Percentiles rank a stretch among this genome's conserved stretches.
phyloP scores from a whole-genome alignment of 2,888 invertebrate species.

The Pyrgus malvae region DNA sequence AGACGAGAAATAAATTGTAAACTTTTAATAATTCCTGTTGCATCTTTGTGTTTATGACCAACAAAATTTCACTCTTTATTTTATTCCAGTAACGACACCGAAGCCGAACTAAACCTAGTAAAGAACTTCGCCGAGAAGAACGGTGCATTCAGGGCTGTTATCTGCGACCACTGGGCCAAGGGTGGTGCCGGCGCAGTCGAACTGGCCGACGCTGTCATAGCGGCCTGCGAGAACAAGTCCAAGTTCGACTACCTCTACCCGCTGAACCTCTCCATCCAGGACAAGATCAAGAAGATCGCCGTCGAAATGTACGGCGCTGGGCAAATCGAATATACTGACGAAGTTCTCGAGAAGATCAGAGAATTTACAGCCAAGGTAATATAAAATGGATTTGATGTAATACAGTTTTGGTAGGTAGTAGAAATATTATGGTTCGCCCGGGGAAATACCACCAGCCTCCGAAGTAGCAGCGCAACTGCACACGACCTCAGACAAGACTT shows the following conservation, averaged over 20 bases:
- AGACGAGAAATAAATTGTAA: too few relatives aligned
- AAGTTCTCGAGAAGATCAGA: slow-evolving; percentile 87
- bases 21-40: too few relatives aligned
- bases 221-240: slow-evolving; percentile 85
- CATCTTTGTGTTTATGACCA: too few relatives aligned
- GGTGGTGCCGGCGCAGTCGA: slow-evolving; percentile 94
- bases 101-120: slow-evolving; percentile 90
- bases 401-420: too few relatives aligned
- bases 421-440: too few relatives aligned
- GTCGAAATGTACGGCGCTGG: slow-evolving; percentile 98
- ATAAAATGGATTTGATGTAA: not conserved
- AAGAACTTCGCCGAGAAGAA: slow-evolving; percentile 85
- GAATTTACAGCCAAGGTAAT: slow-evolving; percentile 87
- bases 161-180: slow-evolving; percentile 93
- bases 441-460: too few relatives aligned
- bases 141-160: slow-evolving; percentile 94
- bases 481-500: too few relatives aligned
- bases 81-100: slow-evolving; percentile 89
- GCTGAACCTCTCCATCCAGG: slow-evolving; percentile 85
- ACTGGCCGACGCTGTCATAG: slow-evolving; percentile 93
- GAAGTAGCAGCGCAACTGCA: too few relatives aligned
- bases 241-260: slow-evolving; percentile 88
- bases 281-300: slow-evolving; percentile 95
- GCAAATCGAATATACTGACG: slow-evolving; percentile 87
- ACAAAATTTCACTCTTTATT: too few relatives aligned